Base-by-base conservation (phyloP, 2,113 vertebrate species). In the Rhinichthys klamathensis region DNA sequence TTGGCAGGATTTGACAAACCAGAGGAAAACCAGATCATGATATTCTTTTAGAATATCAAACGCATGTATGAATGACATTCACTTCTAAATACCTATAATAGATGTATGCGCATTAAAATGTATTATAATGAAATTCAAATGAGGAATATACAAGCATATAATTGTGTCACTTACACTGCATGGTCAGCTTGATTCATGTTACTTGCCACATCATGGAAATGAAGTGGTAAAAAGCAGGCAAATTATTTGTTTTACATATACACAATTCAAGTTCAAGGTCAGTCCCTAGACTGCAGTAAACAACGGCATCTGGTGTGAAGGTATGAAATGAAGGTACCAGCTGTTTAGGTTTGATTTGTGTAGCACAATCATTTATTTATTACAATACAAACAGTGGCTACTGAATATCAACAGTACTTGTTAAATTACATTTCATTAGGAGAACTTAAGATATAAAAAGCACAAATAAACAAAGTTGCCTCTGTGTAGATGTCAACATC, bases 381-480 rank as follows among this genome's bases (percentile, higher is more conserved):
- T 4, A 8, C 41, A 49, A 27, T 21, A 69, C 21, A 70, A 41
- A 32, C n/a, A 58, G 11, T 54, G 18, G 21, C 30, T 25, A 72
- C 44, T 25, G 32, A 25, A 82, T 23, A 72, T 65, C 30, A 61
- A 79, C 63, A 69, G 61, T 35, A 82, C 56, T 77, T 51, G 21
- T 76, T 75, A 78, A 75, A 25, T 65, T 35, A 87, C 35, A 81
- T 79, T 73, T 80, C 41, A 60, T 11, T 85, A 58, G 67, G 76
- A 32, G 54, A 85, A 73, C 15, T 41, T 11, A 25, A 41, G 49
- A 72, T 38, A 32, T 15, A 15, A 41, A 80, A 80, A 80, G 41
- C 38, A 65, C 78, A 69, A 83, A 72, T 58, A 83, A 83, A 82
- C 25, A 82, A 32, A 72, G 18, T 51, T 58, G 18, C 44, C 21